These are phyloP conservation scores for Anarrhichthys ocellatus DNA, from an alignment of 2,113 vertebrate genomes.

Conservation along the genomic window DNA sequence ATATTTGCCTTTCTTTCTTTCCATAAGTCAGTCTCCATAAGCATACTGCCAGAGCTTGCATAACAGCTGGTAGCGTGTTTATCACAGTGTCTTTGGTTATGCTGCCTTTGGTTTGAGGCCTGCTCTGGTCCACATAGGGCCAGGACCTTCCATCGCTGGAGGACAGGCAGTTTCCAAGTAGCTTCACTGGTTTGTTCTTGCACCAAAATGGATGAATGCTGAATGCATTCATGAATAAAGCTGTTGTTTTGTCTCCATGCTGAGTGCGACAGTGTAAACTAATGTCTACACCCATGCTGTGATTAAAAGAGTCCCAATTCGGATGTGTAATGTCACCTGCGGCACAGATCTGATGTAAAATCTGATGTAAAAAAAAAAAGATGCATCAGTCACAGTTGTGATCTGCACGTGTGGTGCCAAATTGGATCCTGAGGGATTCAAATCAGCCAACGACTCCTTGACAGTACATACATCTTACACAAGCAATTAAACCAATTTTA, in stretches of 20 bases:
- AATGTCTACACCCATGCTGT: constrained; percentile 6
- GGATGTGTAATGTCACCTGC: constrained; percentile 28
- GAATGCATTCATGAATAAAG: constrained; percentile 23
- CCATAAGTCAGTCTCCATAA: background rate
- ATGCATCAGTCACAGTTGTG: constrained; percentile 50
- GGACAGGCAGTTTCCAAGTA: constrained; percentile 21
- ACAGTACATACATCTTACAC: constrained; percentile 52
- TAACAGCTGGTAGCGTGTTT: constrained; percentile 5
- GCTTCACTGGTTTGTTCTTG: background rate
- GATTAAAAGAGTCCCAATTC: constrained; percentile 25
- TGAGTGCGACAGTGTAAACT: constrained; percentile 13
- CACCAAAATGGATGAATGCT: constrained; percentile 10
- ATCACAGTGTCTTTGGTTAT: constrained; percentile 10
- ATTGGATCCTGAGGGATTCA: constrained; percentile 58
- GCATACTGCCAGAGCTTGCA: background rate
- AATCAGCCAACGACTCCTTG: constrained; percentile 57
- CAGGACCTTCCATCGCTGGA: background rate
- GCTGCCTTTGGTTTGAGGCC: background rate
- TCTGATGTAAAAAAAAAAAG: constrained; percentile 10
- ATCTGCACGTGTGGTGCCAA: constrained; percentile 53
- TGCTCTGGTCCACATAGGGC: constrained; percentile 21
- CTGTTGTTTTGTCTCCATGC: constrained; percentile 6
- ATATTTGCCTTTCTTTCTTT: constrained; percentile 16
- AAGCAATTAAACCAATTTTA: background rate
- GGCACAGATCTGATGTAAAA: constrained; percentile 35